Conservation (phyloP, 1,140 invertebrate genomes). For the Catajapyx aquilonaris region DNA sequence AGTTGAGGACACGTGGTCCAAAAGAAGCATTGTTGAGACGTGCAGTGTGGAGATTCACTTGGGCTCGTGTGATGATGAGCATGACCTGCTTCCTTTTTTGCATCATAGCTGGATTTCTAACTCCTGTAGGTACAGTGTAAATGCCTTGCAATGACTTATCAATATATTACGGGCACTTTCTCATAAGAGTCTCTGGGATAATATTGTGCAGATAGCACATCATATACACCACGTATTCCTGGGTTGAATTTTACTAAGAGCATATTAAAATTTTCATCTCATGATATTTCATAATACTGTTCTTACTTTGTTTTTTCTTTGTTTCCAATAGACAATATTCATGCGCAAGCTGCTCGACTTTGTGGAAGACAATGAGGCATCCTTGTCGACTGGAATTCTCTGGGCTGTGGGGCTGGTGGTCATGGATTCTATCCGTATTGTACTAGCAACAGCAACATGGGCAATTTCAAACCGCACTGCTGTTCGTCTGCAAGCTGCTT, state of each 20-base stretch:
- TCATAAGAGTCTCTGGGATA: constrained; percentile 1
- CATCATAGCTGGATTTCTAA: constrained; percentile 34
- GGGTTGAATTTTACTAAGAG: neutral
- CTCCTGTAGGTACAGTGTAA: constrained; percentile 27
- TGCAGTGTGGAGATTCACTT: constrained; percentile 31
- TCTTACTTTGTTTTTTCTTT: constrained; percentile 11
- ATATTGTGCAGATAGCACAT: neutral
- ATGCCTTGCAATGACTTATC: too few relatives aligned
- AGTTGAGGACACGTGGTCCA: constrained; percentile 19
- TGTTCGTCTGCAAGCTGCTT: constrained; percentile 33
- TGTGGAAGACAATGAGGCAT: constrained; percentile 20
- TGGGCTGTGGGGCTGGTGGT: constrained; percentile 28
- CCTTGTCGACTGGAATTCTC: constrained; percentile 21
- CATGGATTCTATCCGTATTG: constrained; percentile 30
- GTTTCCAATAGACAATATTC: constrained; percentile 26
- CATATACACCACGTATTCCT: neutral
- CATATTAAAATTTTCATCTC: neutral
- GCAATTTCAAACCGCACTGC: constrained; percentile 31
- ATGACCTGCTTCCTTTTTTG: constrained; percentile 27
- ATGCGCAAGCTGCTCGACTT: constrained; percentile 30
- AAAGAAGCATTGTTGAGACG: constrained; percentile 25
- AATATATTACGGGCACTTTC: constrained; percentile 1
- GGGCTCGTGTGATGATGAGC: constrained; percentile 28
- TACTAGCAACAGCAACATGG: constrained; percentile 36
- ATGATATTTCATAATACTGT: constrained; percentile 4